A percentile compares a stretch with the other conserved stretches of the same genome.
Conservation (phyloP, 2,797 vertebrate species). For the Paguma larvata region DNA sequence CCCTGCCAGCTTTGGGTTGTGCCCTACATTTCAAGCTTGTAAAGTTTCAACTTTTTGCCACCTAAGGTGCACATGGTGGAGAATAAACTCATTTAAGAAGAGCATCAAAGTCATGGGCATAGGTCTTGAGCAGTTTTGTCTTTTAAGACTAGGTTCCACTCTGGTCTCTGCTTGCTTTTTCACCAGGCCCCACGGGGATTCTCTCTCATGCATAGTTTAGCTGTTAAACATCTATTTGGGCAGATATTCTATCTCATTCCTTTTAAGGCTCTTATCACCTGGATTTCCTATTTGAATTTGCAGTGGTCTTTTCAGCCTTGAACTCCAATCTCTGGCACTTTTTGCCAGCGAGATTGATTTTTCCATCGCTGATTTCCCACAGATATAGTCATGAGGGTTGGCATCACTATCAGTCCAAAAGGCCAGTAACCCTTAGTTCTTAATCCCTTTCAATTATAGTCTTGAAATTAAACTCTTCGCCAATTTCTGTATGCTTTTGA, state of each 20-base stretch:
- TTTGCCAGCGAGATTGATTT: not conserved
- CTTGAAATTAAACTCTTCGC: not conserved
- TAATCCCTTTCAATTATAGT: not conserved
- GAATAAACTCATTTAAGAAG: not conserved
- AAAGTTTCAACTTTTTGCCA: not conserved
- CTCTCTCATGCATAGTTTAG: not conserved
- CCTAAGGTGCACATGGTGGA: not conserved
- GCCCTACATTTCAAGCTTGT: not conserved
- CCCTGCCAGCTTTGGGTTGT: not conserved
- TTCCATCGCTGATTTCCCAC: not conserved
- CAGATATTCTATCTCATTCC: not conserved
- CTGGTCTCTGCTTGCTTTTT: not conserved
- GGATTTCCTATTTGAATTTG: not conserved
- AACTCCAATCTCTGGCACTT: not conserved
- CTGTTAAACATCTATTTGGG: not conserved
- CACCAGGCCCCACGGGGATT: not conserved
- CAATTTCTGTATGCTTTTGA: not conserved
- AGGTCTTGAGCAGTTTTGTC: not conserved
- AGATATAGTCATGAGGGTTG: not conserved
- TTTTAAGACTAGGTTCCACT: not conserved
- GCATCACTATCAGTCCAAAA: not conserved
- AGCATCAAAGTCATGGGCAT: not conserved
- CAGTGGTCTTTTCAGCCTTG: not conserved
- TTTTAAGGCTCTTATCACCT: not conserved
- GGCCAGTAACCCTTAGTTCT: not conserved